Evolutionary conservation across 2,888 invertebrate species (phyloP).

Genomic region (Thymelicus sylvestris): DNA sequence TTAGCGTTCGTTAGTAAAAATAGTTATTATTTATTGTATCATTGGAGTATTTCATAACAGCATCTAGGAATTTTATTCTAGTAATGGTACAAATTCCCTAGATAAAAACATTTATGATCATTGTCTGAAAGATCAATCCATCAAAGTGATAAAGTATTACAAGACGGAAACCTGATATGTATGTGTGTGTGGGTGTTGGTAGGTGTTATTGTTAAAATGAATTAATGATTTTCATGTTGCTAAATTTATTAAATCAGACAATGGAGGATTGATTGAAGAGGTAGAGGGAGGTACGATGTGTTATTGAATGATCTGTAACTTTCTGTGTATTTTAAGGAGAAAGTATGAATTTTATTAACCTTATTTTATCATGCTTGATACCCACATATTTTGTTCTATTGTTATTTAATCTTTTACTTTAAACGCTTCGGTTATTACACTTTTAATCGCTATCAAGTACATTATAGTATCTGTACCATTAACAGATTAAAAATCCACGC

Average conservation of each 20-base stretch:
- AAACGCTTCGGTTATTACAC: too few relatives aligned
- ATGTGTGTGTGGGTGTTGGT: conserved; percentile 19
- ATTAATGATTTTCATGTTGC: conserved; percentile 28
- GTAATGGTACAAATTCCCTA: not conserved
- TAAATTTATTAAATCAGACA: conserved; percentile 28
- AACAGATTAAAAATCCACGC: conserved; percentile 22
- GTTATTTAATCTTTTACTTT: too few relatives aligned
- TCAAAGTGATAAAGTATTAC: conserved; percentile 19
- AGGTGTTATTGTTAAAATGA: conserved; percentile 31
- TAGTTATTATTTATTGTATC: too few relatives aligned
- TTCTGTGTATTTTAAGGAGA: not conserved
- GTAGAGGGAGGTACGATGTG: conserved; percentile 7
- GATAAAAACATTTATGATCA: conserved; percentile 18
- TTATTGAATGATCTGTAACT: conserved; percentile 24
- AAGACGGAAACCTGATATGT: conserved; percentile 19
- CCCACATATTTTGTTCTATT: too few relatives aligned
- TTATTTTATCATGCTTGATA: not conserved
- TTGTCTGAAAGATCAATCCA: conserved; percentile 21
- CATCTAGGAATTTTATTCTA: not conserved
- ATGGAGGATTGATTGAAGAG: conserved; percentile 11
- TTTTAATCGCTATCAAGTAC: too few relatives aligned
- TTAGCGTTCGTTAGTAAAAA: too few relatives aligned
- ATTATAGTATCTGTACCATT: not conserved
- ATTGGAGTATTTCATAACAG: too few relatives aligned
- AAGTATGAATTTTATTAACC: conserved; percentile 6